Percentiles rank a stretch among this genome's conserved stretches.
These are phyloP conservation scores for Melitaea athalia DNA, from an alignment of 2,888 invertebrate species.

Conservation along the genomic window DNA sequence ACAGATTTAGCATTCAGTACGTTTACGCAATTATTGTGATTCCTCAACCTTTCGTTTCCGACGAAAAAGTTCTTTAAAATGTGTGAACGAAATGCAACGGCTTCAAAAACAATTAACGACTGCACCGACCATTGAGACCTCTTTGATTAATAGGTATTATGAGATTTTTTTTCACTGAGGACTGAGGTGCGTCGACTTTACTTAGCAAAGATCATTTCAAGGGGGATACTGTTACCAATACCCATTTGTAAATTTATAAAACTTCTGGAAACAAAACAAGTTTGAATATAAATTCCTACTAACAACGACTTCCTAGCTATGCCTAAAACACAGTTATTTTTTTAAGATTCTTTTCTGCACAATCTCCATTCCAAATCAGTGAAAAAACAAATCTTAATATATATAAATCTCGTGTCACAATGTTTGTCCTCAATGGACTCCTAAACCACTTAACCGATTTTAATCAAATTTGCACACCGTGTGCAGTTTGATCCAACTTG, in stretches of 20 bases:
- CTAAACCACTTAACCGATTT: too few relatives aligned
- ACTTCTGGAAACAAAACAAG: not conserved
- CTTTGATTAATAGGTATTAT: conserved; percentile 22
- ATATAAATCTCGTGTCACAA: too few relatives aligned
- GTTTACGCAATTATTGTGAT: conserved; percentile 25
- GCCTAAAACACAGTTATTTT: too few relatives aligned
- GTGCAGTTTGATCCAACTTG: too few relatives aligned
- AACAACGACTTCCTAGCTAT: too few relatives aligned
- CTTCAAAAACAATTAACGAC: conserved; percentile 28
- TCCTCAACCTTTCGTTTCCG: conserved; percentile 19
- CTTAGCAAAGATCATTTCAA: not conserved
- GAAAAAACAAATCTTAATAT: too few relatives aligned
- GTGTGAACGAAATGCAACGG: conserved; percentile 30
- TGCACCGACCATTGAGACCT: conserved; percentile 19
- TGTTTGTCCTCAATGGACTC: too few relatives aligned
- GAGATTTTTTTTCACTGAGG: conserved; percentile 13
- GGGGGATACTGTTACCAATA: not conserved
- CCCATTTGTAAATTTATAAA: not conserved
- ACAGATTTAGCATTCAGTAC: conserved; percentile 33
- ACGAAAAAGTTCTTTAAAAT: conserved; percentile 30
- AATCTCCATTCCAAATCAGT: too few relatives aligned
- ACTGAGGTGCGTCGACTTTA: not conserved
- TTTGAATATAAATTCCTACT: not conserved
- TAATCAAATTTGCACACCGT: too few relatives aligned
- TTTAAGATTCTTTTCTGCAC: too few relatives aligned